Conservation (phyloP, 2,888 invertebrate species). For the Syrista parreyssii region DNA sequence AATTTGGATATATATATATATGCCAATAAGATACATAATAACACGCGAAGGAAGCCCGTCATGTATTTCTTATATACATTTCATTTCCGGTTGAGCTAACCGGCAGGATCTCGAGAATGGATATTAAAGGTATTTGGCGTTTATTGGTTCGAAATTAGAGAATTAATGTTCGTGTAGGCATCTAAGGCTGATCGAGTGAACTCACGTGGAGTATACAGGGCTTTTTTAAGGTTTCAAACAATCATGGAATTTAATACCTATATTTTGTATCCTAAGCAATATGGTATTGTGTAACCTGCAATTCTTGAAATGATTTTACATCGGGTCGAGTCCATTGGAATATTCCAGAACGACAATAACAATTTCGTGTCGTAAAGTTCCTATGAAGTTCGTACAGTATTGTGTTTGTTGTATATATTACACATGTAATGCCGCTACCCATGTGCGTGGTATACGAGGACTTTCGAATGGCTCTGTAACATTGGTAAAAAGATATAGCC, state of each 20-base stretch:
- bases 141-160: not conserved
- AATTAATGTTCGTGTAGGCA: not conserved
- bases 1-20: not conserved
- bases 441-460: not conserved
- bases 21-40: conserved; percentile 19
- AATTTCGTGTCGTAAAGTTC: not conserved
- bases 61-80: conserved; percentile 42
- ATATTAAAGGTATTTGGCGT: not conserved
- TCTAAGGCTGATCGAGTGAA: not conserved
- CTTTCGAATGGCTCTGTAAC: not conserved
- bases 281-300: not conserved
- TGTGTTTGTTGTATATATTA: not conserved
- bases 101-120: not conserved
- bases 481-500: not conserved
- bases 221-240: too few relatives aligned
- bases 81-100: conserved; percentile 26
- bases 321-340: not conserved
- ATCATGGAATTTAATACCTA: not conserved
- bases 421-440: not conserved
- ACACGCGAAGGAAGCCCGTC: conserved; percentile 44
- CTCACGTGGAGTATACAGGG: not conserved
- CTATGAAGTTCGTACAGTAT: not conserved
- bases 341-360: not conserved
- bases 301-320: not conserved
- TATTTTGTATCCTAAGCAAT: not conserved